Percentiles rank a stretch among this genome's conserved stretches.
Evolutionary conservation across 2,888 invertebrate genomes (phyloP).

Genomic region (Ganaspis brasiliensis): DNA sequence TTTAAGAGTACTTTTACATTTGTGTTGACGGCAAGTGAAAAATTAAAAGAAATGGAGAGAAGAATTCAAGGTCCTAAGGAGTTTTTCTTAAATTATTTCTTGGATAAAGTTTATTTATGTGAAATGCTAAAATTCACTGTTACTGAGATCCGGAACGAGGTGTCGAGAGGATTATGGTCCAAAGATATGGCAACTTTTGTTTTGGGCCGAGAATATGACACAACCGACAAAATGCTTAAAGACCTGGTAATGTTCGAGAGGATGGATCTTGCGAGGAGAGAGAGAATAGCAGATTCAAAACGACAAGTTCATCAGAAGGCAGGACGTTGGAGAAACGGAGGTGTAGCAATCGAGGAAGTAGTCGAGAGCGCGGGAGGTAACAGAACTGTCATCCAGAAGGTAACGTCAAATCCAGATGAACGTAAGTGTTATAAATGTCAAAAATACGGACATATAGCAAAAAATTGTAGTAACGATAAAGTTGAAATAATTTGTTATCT

Average conservation of each 20-base stretch:
- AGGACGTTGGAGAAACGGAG: too few species aligned
- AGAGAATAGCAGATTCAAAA: background rate
- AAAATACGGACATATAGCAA: too few species aligned
- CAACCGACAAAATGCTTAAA: slow-evolving; percentile 6
- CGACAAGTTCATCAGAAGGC: background rate
- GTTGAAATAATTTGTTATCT: too few species aligned
- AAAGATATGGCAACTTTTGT: background rate
- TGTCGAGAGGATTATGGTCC: slow-evolving; percentile 2
- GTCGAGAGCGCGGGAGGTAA: too few species aligned
- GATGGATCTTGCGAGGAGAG: background rate
- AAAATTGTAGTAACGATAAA: too few species aligned
- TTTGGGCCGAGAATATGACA: background rate
- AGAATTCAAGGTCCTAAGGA: slow-evolving; percentile 43
- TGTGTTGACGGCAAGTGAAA: slow-evolving; percentile 29
- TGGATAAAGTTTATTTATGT: slow-evolving; percentile 31
- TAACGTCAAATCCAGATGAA: background rate
- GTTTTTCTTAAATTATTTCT: slow-evolving; percentile 16
- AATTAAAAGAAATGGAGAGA: slow-evolving; percentile 45
- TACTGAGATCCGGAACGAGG: background rate
- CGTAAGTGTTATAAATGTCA: too few species aligned
- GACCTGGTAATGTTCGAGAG: background rate
- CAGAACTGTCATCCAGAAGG: too few species aligned
- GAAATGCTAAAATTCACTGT: background rate
- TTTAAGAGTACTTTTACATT: slow-evolving; percentile 5
- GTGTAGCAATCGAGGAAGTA: too few species aligned